phyloP scores from a whole-genome alignment of 2,797 vertebrate genomes.

The Danionella dracula region DNA sequence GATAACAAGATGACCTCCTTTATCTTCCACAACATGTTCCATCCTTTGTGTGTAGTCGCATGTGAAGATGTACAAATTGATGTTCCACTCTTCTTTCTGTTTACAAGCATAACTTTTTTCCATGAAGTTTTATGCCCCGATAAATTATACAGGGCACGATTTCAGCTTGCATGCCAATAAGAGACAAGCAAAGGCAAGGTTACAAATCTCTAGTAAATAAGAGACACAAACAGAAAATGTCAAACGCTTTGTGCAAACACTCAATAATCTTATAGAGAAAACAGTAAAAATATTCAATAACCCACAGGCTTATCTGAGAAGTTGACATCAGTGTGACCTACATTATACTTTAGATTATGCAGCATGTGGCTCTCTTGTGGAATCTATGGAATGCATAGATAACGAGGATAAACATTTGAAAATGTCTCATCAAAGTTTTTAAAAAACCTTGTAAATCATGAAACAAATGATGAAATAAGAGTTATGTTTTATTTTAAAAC shows the following conservation, averaged over 20 bases:
- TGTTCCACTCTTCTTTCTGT: slow-evolving; percentile 12
- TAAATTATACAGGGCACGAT: slow-evolving; percentile 2
- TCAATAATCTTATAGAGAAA: slow-evolving; percentile 21
- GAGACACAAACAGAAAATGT: slow-evolving; percentile 11
- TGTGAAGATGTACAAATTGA: slow-evolving; percentile 3
- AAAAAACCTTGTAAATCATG: no score
- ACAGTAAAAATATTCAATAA: slow-evolving; percentile 27
- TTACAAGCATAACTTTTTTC: slow-evolving; percentile 5
- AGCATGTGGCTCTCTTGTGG: neutral
- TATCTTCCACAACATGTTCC: slow-evolving; percentile 28
- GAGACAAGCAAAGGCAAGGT: slow-evolving; percentile 10
- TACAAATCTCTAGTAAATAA: slow-evolving; percentile 7
- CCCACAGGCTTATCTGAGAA: neutral
- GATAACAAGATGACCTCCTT: slow-evolving; percentile 26
- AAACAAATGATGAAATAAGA: no score
- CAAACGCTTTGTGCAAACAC: slow-evolving; percentile 8
- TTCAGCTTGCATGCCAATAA: neutral
- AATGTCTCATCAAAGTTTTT: no score
- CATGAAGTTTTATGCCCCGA: slow-evolving; percentile 4
- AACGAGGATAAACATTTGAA: no score
- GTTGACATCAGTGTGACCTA: neutral
- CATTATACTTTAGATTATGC: neutral
- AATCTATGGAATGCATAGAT: neutral
- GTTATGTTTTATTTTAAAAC: no score
- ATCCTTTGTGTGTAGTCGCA: slow-evolving; percentile 15